These are phyloP conservation scores for Octodon degus DNA, from an alignment of 2,113 vertebrate species.

Conservation along the genomic window DNA sequence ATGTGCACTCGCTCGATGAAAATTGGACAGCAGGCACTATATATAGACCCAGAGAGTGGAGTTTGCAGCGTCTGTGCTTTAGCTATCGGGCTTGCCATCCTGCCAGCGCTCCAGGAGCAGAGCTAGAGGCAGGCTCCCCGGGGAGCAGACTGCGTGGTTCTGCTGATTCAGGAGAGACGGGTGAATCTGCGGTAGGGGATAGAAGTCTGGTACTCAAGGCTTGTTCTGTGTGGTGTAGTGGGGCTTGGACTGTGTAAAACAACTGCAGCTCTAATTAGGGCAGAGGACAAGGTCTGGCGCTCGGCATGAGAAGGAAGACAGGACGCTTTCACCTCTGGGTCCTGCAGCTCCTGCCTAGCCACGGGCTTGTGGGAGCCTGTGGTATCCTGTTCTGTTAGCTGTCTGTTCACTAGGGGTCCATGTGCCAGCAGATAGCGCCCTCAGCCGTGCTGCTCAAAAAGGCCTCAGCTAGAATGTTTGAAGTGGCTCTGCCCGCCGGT, in stretches of 20 bases:
- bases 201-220: background rate
- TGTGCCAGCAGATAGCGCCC: background rate
- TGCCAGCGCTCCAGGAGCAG: background rate
- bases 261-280: conserved; percentile 14
- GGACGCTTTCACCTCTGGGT: background rate
- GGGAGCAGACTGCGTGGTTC: background rate
- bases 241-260: accelerated
- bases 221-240: background rate
- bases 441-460: background rate
- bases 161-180: conserved; percentile 65
- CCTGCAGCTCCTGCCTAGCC: background rate
- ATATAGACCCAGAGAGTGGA: background rate
- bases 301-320: background rate
- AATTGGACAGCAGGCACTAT: background rate
- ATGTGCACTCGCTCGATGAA: background rate
- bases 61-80: background rate
- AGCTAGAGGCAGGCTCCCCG: background rate
- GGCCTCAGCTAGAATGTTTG: background rate
- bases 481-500: too few species aligned
- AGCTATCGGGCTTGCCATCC: background rate
- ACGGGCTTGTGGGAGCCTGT: background rate
- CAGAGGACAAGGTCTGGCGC: background rate
- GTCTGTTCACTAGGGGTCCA: background rate
- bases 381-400: background rate
- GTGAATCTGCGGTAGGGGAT: conserved; percentile 37